Percentiles rank a stretch among this genome's conserved stretches.
These are phyloP conservation scores for Lepilemur septentrionalis DNA, from an alignment of 2,797 vertebrate species.

Conservation along the genomic window DNA sequence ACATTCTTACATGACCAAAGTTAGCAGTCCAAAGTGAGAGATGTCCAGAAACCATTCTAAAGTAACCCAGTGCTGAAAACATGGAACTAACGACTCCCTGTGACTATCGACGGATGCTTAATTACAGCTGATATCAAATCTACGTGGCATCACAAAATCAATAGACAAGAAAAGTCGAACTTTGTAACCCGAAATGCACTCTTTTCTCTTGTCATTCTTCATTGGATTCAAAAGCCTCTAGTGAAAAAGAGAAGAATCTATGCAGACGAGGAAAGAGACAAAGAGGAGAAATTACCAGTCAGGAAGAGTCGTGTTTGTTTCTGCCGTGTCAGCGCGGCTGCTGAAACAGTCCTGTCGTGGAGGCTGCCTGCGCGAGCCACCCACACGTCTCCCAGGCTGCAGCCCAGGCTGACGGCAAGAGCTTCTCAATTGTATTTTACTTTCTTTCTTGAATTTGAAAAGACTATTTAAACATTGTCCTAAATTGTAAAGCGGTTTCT, in stretches of 20 bases:
- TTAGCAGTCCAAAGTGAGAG: not conserved
- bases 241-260: not conserved
- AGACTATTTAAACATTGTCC: not conserved
- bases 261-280: not conserved
- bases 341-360: not conserved
- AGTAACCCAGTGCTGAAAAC: not conserved
- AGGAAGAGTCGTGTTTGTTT: not conserved
- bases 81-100: fast-evolving
- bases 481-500: constrained; percentile 9
- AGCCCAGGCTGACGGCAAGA: not conserved
- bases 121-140: not conserved
- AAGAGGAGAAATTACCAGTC: constrained; percentile 5
- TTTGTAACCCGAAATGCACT: not conserved
- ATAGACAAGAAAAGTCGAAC: constrained; percentile 27
- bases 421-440: not conserved
- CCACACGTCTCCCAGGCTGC: not conserved
- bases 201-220: not conserved
- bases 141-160: not conserved
- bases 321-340: not conserved
- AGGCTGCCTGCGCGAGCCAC: not conserved
- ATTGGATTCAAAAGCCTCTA: constrained; percentile 13
- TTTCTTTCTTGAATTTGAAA: constrained; percentile 20
- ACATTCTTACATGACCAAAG: not conserved
- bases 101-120: not conserved
- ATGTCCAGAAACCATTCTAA: not conserved